phyloP scores from a whole-genome alignment of 1,140 invertebrate species.

The Neelides sp. region DNA sequence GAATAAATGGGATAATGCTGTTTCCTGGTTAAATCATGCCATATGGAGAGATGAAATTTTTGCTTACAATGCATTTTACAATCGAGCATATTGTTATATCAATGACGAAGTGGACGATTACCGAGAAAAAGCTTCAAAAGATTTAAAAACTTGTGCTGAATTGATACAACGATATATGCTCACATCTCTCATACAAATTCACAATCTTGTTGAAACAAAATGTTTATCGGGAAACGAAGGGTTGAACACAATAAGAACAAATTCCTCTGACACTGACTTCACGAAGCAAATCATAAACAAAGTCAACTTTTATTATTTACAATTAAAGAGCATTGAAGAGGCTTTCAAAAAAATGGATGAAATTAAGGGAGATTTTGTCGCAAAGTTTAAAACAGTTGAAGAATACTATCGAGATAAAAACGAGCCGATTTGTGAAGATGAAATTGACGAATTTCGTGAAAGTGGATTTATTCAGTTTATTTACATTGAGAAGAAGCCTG shows the following conservation, averaged over 20 bases:
- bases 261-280: background rate
- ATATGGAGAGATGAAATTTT: background rate
- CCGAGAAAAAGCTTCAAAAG: background rate
- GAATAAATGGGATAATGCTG: background rate
- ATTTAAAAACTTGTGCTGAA: background rate
- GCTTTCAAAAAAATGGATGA: background rate
- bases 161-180: background rate
- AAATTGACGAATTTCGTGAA: background rate
- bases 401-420: background rate
- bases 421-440: background rate
- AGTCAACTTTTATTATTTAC: background rate
- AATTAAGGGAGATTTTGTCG: background rate
- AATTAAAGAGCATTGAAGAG: background rate
- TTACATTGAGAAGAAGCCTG: background rate
- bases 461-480: background rate
- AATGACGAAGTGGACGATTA: background rate
- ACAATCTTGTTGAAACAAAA: background rate
- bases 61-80: background rate
- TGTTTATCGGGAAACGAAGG: background rate
- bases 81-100: background rate
- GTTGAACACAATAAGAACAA: no score
- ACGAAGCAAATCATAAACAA: background rate
- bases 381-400: background rate
- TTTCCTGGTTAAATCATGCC: background rate
- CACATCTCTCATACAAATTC: background rate